Conservation (phyloP, 2,113 vertebrate species). For the Heterochromis multidens region DNA sequence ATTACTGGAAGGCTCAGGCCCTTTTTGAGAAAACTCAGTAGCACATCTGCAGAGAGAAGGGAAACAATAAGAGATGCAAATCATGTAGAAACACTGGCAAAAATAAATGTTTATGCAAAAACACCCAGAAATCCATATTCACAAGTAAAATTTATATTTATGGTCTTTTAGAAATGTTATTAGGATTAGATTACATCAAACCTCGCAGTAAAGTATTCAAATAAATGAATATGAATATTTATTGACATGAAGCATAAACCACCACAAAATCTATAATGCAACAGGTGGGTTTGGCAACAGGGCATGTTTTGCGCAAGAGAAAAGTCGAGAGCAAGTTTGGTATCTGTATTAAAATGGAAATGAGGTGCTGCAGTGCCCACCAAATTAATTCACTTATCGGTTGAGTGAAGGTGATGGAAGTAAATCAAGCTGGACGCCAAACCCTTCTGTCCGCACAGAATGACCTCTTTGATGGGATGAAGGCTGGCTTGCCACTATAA, state of each 20-base stretch:
- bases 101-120: neutral
- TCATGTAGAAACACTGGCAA: neutral
- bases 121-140: neutral
- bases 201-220: neutral
- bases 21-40: constrained; percentile 82
- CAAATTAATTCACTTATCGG: constrained; percentile 55
- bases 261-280: neutral
- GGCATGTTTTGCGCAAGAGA: neutral
- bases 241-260: neutral
- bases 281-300: neutral
- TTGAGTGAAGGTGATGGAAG: constrained; percentile 45
- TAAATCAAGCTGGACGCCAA: constrained; percentile 36
- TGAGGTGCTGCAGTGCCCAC: constrained; percentile 26
- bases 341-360: constrained; percentile 65
- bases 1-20: constrained; percentile 59
- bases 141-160: neutral
- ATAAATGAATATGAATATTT: neutral
- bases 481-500: constrained; percentile 20
- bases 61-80: neutral
- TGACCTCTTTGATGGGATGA: constrained; percentile 49
- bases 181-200: neutral
- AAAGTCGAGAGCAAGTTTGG: neutral
- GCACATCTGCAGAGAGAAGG: constrained; percentile 76
- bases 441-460: constrained; percentile 16
- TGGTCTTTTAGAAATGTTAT: neutral